phyloP scores from a whole-genome alignment of 2,113 vertebrate genomes.

The Pavo muticus region DNA sequence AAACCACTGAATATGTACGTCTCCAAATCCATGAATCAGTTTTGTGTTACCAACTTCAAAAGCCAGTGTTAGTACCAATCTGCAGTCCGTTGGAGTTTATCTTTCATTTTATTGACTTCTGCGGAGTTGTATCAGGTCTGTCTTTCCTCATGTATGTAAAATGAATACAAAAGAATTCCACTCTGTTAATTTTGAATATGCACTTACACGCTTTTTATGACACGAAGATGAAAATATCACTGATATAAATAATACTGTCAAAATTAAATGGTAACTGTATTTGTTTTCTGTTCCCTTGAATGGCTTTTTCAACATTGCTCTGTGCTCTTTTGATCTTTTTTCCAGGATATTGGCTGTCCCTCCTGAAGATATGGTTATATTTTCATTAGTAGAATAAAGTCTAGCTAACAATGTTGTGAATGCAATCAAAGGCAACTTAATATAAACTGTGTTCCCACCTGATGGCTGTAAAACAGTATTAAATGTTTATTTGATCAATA shows the following conservation, averaged over 20 bases:
- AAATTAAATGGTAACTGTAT: neutral
- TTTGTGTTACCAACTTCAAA: neutral
- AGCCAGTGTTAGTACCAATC: neutral
- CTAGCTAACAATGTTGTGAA: neutral
- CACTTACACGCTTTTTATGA: neutral
- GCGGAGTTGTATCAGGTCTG: neutral
- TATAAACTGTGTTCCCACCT: neutral
- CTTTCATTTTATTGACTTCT: neutral
- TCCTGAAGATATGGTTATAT: neutral
- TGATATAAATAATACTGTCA: neutral
- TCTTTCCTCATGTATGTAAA: neutral
- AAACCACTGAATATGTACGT: neutral
- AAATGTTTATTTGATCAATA: conserved; percentile 31
- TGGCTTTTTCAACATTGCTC: neutral
- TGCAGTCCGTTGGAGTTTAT: neutral
- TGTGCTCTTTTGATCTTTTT: neutral
- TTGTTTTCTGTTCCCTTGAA: neutral
- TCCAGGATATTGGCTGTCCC: neutral
- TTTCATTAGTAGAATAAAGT: conserved; percentile 41
- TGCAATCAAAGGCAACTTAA: conserved; percentile 30
- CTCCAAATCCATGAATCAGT: neutral
- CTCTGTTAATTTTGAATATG: neutral
- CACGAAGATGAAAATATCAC: neutral
- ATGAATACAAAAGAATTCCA: neutral
- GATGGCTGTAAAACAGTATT: neutral